Evolutionary conservation across 2,888 invertebrate genomes (phyloP).

Genomic region (Rhyacophila evoluta): DNA sequence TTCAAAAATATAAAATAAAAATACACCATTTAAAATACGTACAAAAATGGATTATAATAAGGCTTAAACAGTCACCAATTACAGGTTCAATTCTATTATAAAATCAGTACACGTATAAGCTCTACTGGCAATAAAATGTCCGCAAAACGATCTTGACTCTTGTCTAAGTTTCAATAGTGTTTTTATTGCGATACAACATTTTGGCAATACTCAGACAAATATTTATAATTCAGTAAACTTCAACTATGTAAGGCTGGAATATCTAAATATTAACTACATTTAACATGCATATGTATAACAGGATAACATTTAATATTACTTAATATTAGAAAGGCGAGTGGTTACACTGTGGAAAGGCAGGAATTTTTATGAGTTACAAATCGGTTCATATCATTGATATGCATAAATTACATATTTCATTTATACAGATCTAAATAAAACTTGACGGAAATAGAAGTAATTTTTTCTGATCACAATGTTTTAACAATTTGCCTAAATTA

Average conservation of each 20-base stretch:
- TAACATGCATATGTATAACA: slow-evolving; percentile 54
- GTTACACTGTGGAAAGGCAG: not conserved
- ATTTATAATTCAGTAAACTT: slow-evolving; percentile 17
- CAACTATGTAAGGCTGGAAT: slow-evolving; percentile 52
- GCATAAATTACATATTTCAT: too few species aligned
- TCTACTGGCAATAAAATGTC: not conserved
- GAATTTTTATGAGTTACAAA: too few species aligned
- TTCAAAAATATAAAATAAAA: too few species aligned
- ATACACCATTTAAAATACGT: too few species aligned
- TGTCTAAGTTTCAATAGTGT: not conserved
- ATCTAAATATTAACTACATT: slow-evolving; percentile 29
- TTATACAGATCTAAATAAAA: too few species aligned
- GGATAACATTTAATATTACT: not conserved
- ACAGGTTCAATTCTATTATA: not conserved
- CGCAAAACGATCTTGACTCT: not conserved
- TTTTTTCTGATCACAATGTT: too few species aligned
- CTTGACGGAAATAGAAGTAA: too few species aligned
- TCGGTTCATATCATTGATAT: too few species aligned
- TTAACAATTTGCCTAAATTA: too few species aligned
- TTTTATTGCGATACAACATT: not conserved
- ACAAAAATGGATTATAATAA: too few species aligned
- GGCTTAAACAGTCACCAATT: too few species aligned
- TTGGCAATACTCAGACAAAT: slow-evolving; percentile 25
- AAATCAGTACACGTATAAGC: not conserved
- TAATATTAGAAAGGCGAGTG: not conserved